These are phyloP conservation scores for Glossophaga mutica DNA, from an alignment of 2,797 vertebrate species.

Conservation along the genomic window DNA sequence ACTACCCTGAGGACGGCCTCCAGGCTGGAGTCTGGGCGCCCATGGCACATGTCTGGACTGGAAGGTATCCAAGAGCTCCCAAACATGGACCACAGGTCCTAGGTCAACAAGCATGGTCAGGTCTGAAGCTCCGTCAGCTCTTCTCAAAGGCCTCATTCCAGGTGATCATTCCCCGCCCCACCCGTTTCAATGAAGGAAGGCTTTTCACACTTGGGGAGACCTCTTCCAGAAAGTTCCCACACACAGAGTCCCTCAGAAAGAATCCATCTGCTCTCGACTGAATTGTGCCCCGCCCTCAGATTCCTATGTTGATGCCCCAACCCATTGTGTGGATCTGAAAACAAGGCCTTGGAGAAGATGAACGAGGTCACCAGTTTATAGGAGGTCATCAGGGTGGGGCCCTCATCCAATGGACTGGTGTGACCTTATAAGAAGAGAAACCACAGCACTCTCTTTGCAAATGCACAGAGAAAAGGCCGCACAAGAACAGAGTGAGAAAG, in stretches of 20 bases:
- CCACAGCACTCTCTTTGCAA: background rate
- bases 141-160: background rate
- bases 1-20: background rate
- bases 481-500: background rate
- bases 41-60: background rate
- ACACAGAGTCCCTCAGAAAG: background rate
- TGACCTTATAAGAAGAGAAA: background rate
- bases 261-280: background rate
- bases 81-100: rapidly evolving
- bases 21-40: background rate
- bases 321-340: background rate
- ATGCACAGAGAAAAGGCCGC: background rate
- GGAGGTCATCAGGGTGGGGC: background rate
- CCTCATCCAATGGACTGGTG: background rate
- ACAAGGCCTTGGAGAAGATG: background rate
- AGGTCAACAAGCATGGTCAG: background rate
- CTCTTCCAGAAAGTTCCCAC: background rate
- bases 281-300: background rate
- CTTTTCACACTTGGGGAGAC: background rate
- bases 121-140: background rate
- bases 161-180: background rate
- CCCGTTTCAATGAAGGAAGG: background rate
- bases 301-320: background rate
- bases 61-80: background rate
- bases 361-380: background rate